A percentile compares a stretch with the other conserved stretches of the same genome.
Evolutionary conservation across 2,797 vertebrate species (phyloP).

Genomic region (Hemitrygon akajei): DNA sequence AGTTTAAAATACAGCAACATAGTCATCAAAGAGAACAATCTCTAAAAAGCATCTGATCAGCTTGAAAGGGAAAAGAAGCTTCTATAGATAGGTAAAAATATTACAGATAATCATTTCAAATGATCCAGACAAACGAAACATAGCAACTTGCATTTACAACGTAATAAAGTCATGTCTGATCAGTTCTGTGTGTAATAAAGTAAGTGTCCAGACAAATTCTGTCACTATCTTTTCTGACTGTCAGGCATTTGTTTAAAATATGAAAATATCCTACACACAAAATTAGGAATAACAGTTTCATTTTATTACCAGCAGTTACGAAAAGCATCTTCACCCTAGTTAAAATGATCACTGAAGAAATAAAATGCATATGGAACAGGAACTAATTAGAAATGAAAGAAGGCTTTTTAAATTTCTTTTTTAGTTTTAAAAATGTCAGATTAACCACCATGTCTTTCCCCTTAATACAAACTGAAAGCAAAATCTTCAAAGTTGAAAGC

Average conservation of each 20-base stretch:
- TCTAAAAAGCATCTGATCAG: constrained; percentile 26
- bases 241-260: background rate
- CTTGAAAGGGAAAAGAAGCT: background rate
- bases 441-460: background rate
- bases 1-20: constrained; percentile 8
- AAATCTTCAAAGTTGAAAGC: too few relatives aligned
- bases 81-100: background rate
- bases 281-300: background rate
- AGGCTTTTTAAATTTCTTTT: background rate
- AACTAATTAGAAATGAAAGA: background rate
- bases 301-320: background rate
- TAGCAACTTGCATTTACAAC: constrained; percentile 11
- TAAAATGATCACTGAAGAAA: background rate
- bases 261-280: background rate
- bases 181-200: background rate
- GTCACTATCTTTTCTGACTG: background rate
- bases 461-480: background rate
- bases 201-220: background rate
- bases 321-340: too few relatives aligned
- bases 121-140: constrained; percentile 17
- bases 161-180: background rate
- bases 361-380: background rate
- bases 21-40: background rate
- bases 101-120: constrained; percentile 24
- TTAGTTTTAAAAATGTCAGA: background rate